Conservation (phyloP, 2,113 vertebrate genomes). For the Bostrychus sinensis region DNA sequence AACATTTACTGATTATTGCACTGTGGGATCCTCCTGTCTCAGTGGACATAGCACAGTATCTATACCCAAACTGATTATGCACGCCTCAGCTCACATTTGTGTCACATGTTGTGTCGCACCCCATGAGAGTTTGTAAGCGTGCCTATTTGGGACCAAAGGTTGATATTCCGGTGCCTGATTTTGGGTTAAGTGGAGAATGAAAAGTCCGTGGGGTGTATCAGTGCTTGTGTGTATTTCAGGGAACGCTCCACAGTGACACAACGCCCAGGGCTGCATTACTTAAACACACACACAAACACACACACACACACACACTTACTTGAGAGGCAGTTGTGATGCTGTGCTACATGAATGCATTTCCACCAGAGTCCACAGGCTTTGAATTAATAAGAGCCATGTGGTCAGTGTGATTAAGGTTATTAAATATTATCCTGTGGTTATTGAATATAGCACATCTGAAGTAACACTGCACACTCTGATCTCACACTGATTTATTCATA, state of each 20-base stretch:
- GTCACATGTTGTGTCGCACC: not conserved
- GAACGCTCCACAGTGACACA: conserved; percentile 55
- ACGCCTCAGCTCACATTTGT: conserved; percentile 15
- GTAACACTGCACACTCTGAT: conserved; percentile 27
- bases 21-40: not conserved
- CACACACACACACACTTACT: conserved; percentile 21
- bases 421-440: conserved; percentile 37
- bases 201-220: conserved; percentile 32
- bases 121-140: conserved; percentile 4
- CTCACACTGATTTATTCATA: conserved; percentile 33
- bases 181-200: conserved; percentile 60
- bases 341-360: conserved; percentile 10
- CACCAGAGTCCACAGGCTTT: conserved; percentile 12
- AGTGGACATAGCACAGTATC: conserved; percentile 26
- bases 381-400: conserved; percentile 15
- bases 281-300: conserved; percentile 39
- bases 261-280: conserved; percentile 55
- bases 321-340: not conserved
- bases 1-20: conserved; percentile 46
- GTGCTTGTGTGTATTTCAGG: conserved; percentile 22
- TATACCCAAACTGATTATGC: conserved; percentile 24
- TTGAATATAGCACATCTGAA: conserved; percentile 15
- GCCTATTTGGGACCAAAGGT: conserved; percentile 35
- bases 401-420: conserved; percentile 30
- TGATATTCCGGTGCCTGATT: conserved; percentile 42